Percentiles rank a stretch among this genome's conserved stretches.
Evolutionary conservation across 2,888 invertebrate genomes (phyloP).

Genomic region (Meghimatium bilineatum): DNA sequence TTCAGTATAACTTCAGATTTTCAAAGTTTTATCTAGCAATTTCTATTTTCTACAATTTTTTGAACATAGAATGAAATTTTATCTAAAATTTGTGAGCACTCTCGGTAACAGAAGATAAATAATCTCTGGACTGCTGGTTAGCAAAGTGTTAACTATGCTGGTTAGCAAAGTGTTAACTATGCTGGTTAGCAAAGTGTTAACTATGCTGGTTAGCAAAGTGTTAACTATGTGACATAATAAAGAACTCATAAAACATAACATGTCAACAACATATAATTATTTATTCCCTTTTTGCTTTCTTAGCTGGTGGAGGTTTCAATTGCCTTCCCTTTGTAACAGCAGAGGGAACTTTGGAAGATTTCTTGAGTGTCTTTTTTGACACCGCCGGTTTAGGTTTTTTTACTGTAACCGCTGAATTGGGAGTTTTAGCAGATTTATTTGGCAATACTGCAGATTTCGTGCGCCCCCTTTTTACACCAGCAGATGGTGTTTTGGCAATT

Average conservation of each 20-base stretch:
- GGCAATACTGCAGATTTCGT: neutral
- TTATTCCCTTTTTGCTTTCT: constrained; percentile 7
- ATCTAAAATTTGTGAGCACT: no score
- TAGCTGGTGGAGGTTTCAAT: neutral
- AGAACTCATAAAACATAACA: neutral
- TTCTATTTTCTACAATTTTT: no score
- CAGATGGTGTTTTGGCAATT: neutral
- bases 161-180: no score
- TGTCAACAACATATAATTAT: neutral
- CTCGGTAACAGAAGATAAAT: neutral
- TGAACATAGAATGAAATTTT: no score
- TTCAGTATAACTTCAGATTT: no score
- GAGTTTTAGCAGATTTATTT: neutral
- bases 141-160: no score
- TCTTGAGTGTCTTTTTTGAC: neutral
- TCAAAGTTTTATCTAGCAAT: no score
- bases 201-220: no score
- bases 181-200: no score
- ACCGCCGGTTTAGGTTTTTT: neutral
- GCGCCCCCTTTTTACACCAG: neutral
- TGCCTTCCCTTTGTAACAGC: neutral
- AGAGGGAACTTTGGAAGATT: neutral
- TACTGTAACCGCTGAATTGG: no score
- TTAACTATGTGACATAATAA: neutral
- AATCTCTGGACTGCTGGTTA: no score